Conservation (phyloP, 2,797 vertebrate species). For the Hippopotamyrus pictus region DNA sequence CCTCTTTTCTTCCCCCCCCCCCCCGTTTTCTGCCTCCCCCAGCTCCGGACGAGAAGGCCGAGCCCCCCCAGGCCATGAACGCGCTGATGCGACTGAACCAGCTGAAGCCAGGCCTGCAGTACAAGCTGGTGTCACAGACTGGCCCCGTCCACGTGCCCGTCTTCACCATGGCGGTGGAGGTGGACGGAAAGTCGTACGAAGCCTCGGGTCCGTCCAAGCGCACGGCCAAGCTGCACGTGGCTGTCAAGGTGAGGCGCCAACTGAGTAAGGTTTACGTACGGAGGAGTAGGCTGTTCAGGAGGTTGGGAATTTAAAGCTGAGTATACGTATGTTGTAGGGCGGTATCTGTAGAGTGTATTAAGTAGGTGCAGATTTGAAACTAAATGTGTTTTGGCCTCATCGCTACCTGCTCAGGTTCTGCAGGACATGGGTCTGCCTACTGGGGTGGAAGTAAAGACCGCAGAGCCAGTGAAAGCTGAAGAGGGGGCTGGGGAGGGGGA, state of each 20-base stretch:
- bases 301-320: background rate
- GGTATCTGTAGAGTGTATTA: background rate
- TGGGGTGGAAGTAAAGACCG: slow-evolving; percentile 66
- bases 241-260: slow-evolving; percentile 69
- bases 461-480: slow-evolving; percentile 53
- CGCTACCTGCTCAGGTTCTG: slow-evolving; percentile 65
- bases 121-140: slow-evolving; percentile 81
- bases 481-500: slow-evolving; percentile 58
- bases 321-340: background rate
- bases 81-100: slow-evolving; percentile 96
- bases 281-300: background rate
- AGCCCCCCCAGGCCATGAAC: slow-evolving; percentile 78
- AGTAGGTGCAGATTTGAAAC: background rate
- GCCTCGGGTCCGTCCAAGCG: slow-evolving; percentile 86
- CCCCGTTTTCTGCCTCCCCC: background rate
- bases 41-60: slow-evolving; percentile 67
- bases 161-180: slow-evolving; percentile 90
- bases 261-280: background rate
- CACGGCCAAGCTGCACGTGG: slow-evolving; percentile 84
- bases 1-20: background rate
- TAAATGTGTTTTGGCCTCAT: background rate
- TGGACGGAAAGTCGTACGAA: slow-evolving; percentile 80
- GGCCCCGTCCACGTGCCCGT: slow-evolving; percentile 90
- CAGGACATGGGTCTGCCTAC: slow-evolving; percentile 85
- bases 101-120: slow-evolving; percentile 82